Percentiles rank a stretch among this genome's conserved stretches.
Evolutionary conservation across 2,113 vertebrate species (phyloP).

Genomic region (Lanius ludovicianus): DNA sequence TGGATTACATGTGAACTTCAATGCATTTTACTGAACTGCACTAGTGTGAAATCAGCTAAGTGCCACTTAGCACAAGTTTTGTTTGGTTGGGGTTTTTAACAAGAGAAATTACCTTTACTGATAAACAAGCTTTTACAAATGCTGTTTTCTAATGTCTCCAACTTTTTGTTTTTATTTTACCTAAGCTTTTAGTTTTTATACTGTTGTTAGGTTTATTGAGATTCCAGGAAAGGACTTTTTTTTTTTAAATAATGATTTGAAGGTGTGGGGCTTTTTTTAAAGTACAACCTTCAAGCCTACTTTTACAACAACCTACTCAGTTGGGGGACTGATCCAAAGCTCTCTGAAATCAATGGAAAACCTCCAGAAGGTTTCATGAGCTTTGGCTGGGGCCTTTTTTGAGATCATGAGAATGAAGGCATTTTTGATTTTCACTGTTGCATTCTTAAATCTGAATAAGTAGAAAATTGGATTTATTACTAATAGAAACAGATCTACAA

Average conservation of each 20-base stretch:
- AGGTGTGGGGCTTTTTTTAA: background rate
- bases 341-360: background rate
- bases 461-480: conserved; percentile 14
- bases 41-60: background rate
- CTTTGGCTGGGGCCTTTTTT: background rate
- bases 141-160: background rate
- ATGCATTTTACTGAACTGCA: background rate
- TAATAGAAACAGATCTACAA: background rate
- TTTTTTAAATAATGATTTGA: background rate
- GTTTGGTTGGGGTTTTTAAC: background rate
- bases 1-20: background rate
- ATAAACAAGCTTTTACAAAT: background rate
- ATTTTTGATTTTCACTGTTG: background rate
- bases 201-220: background rate
- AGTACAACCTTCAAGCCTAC: background rate
- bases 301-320: background rate
- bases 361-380: background rate
- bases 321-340: background rate
- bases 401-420: background rate
- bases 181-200: background rate
- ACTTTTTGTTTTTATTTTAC: background rate
- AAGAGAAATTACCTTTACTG: background rate
- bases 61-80: background rate
- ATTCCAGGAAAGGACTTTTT: background rate
- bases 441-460: conserved; percentile 2